Evolutionary conservation across 2,888 invertebrate genomes (phyloP).

Genomic region (Xestia xanthographa): DNA sequence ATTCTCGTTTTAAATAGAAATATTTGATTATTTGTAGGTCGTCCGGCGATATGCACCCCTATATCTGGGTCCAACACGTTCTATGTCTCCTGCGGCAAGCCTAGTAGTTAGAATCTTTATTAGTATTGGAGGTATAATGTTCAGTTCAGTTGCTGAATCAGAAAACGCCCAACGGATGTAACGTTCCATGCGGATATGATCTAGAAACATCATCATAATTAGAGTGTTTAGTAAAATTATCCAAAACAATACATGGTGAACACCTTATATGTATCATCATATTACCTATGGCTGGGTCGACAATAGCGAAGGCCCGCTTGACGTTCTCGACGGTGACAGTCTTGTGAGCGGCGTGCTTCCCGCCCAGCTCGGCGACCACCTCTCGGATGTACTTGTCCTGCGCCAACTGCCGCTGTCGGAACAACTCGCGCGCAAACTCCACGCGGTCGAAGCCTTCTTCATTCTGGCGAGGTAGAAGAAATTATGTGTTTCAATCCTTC

Average conservation of each 20-base stretch:
- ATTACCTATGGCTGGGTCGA: constrained; percentile 76
- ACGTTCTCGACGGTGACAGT: constrained; percentile 79
- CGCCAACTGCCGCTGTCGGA: constrained; percentile 83
- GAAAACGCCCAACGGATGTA: constrained; percentile 88
- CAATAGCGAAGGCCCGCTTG: constrained; percentile 85
- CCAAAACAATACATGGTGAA: neutral
- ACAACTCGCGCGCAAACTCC: constrained; percentile 85
- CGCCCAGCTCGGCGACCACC: constrained; percentile 80
- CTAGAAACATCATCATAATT: constrained; percentile 66
- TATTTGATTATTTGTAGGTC: constrained; percentile 66
- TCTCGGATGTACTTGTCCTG: constrained; percentile 88
- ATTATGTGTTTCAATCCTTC: neutral
- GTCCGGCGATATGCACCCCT: constrained; percentile 68
- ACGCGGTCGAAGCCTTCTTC: constrained; percentile 88
- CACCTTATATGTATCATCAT: neutral
- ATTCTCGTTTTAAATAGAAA: neutral
- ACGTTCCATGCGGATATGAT: constrained; percentile 87
- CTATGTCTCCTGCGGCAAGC: constrained; percentile 85
- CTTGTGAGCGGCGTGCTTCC: constrained; percentile 70
- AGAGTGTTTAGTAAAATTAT: neutral
- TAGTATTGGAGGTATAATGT: constrained; percentile 75
- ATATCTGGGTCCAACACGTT: constrained; percentile 82
- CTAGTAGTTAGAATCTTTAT: constrained; percentile 79
- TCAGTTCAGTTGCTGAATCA: constrained; percentile 73
- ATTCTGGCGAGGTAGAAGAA: constrained; percentile 72